Base-by-base conservation (phyloP, 2,888 invertebrate species). In the Pimpla rufipes region DNA sequence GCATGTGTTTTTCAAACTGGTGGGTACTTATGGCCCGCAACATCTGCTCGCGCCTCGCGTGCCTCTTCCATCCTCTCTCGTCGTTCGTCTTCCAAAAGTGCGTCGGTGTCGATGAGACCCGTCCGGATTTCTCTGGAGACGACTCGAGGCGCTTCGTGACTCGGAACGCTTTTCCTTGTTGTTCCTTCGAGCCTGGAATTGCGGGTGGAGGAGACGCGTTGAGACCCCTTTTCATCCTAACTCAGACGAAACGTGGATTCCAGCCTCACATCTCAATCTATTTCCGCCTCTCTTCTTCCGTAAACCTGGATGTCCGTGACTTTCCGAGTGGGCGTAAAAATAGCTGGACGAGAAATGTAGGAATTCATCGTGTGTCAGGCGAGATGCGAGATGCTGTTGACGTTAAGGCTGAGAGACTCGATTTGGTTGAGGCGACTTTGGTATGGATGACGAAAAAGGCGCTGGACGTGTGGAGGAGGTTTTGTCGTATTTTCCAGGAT, bases 1-100 rank as follows among this genome's bases (percentile, higher is more conserved):
- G 89, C 89, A 88, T 90, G 90, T 90, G 90, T 88, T 90, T 88
- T 76, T 23, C 40, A 83, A 85, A 62, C 82, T 71, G 64, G 62
- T 52, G 68, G 62, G 62, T 70, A 79, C 79, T 82, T 78, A 76
- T 73, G 71, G 45, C 59, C 70, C 45, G 40, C 50, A 83, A 79
- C 85, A 85, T 84, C 85, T 85, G 85, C 84, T 82, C 75, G 40
- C 64, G 42, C 37, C 21, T 16, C 52, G 52, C 45, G 45, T 70
- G 59, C 59, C 55, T 67, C 35, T 16, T 62, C 45, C 11, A 67
- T 45, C 21, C 16, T 29, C n/a, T 75, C 64, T 59, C 29, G 29
- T 40, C 35, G 16, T 18, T 4, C 29, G 42, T 76, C 76, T 45
- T 66, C 42, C 75, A 21, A 78, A 67, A 57, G 50, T 74, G 40